Evolutionary conservation across 1,140 invertebrate species (phyloP).

Genomic region (Solen grandis): DNA sequence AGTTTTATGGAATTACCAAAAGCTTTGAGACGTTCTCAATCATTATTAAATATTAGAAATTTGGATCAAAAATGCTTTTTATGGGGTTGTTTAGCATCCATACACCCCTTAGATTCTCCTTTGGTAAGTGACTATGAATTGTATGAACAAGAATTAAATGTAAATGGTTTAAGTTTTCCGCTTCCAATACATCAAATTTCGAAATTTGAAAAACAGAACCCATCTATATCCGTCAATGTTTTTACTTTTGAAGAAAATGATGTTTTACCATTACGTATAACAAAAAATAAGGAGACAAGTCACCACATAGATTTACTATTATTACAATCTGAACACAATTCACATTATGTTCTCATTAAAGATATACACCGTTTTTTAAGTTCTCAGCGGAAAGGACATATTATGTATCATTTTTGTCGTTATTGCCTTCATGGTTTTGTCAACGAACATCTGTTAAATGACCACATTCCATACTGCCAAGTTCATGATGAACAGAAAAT

Average conservation of each 20-base stretch:
- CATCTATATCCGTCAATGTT: constrained; percentile 35
- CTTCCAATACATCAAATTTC: constrained; percentile 21
- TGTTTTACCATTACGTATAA: constrained; percentile 18
- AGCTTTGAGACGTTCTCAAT: constrained; percentile 3
- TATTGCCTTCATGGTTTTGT: constrained; percentile 41
- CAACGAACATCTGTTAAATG: constrained; percentile 13
- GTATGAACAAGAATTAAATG: constrained; percentile 50
- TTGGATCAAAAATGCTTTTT: constrained; percentile 53
- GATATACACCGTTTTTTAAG: constrained; percentile 15
- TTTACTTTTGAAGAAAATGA: constrained; percentile 33
- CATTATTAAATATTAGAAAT: constrained; percentile 33
- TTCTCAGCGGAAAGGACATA: background rate
- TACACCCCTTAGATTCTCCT: constrained; percentile 44
- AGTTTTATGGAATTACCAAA: too few relatives aligned
- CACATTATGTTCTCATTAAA: constrained; percentile 34
- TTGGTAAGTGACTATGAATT: constrained; percentile 35
- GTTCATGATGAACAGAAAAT: constrained; percentile 43
- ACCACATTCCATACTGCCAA: constrained; percentile 34
- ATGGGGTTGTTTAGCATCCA: constrained; percentile 47
- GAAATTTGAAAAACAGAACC: constrained; percentile 47
- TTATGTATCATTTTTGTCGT: background rate
- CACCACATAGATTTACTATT: constrained; percentile 44
- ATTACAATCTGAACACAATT: constrained; percentile 33
- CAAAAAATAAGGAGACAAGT: constrained; percentile 1
- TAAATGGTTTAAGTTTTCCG: constrained; percentile 26